Evolutionary conservation across 2,888 invertebrate genomes (phyloP), one percentile per base, ranked within the genome.

Genomic region (Cosmia pyralina): DNA sequence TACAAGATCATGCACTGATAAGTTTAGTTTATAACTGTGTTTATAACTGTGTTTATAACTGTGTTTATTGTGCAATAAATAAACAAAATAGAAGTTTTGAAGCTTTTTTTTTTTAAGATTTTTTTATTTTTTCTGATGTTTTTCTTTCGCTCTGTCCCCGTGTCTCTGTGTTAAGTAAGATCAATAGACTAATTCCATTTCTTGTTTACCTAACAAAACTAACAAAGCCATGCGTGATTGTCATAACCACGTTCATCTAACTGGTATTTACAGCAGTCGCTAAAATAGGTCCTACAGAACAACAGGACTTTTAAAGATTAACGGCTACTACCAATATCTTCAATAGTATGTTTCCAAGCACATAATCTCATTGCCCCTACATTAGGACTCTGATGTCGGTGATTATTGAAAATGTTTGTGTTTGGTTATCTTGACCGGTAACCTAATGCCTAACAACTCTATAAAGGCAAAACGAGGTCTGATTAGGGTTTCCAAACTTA

Each of bases 341-440:
- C 11, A 6, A 8, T 52, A 75, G 77, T 88, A 72, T 89, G 76
- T 85, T 83, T 82, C 7, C 67, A 68, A 60, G 69, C 15, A 73
- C 67, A 83, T 72, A 83, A 83, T 79, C 69, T 73, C 71, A 83
- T 79, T 83, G 72, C 69, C 55, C 70, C 44, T 52, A 80, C 72
- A 79, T 83, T 85, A 75, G 66, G 60, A 73, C 52, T 70, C 83
- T 69, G 80, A 85, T 85, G 75, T 67, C 44, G 28, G 83, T 69
- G 83, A 83, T 83, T 79, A 85, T 83, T 85, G 69, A 73, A 83
- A 83, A 73, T 73, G 76, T 83, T 83, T 79, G 38, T 67, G 34
- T 75, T 76, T 64, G 75, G 69, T 85, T 85, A 83, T 83, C 85
- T 83, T 79, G 72, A 85, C 83, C 85, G 80, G 65, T 68, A 57